Percentiles rank a stretch among this genome's conserved stretches.
phyloP scores from a whole-genome alignment of 2,888 invertebrate species.

The Netelia melanura region DNA sequence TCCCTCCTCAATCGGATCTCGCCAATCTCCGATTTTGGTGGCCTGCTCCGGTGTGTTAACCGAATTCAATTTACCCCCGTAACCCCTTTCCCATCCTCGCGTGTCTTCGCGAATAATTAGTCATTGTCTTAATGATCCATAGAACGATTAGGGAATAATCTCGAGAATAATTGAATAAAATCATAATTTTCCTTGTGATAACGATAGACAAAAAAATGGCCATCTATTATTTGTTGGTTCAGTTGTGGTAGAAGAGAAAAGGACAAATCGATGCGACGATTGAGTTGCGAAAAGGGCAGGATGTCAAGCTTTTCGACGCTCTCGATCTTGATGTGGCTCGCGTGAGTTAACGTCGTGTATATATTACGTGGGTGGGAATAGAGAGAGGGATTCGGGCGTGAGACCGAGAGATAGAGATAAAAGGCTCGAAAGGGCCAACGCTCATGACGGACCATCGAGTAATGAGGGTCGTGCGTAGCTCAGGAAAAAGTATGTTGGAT shows the following conservation, averaged over 20 bases:
- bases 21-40: constrained; percentile 47
- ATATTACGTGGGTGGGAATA: constrained; percentile 35
- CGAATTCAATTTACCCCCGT: background rate
- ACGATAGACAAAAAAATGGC: background rate
- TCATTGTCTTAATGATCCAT: background rate
- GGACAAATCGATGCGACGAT: constrained; percentile 28
- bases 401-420: background rate
- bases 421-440: constrained; percentile 11
- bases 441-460: constrained; percentile 15
- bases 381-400: background rate
- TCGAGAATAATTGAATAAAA: background rate
- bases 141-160: too few relatives aligned
- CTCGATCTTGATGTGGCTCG: constrained; percentile 17
- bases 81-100: too few relatives aligned
- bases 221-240: background rate
- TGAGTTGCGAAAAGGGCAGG: constrained; percentile 13
- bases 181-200: background rate
- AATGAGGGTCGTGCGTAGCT: constrained; percentile 30
- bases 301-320: constrained; percentile 17
- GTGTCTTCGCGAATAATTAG: background rate
- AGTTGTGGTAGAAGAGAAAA: background rate
- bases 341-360: constrained; percentile 19
- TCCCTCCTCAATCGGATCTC: constrained; percentile 25
- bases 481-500: constrained; percentile 35
- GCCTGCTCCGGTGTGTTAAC: background rate